Percentiles rank a stretch among this genome's conserved stretches.
Evolutionary conservation across 2,113 vertebrate genomes (phyloP).

Genomic region (Forbesichthys papilliferus): DNA sequence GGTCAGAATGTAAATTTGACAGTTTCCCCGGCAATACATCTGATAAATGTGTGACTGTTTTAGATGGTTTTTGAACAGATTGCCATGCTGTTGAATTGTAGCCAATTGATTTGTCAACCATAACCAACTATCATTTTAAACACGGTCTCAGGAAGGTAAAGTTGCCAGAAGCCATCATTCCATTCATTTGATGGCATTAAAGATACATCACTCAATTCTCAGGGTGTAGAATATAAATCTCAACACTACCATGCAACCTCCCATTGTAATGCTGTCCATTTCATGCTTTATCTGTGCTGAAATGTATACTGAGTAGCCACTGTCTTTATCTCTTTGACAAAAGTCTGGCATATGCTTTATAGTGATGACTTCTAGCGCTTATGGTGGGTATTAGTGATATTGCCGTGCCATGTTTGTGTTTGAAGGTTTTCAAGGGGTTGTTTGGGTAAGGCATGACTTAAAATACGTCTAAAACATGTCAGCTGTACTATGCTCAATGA

Average conservation of each 20-base stretch:
- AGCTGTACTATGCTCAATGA: too few species aligned
- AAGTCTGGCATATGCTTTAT: slow-evolving; percentile 21
- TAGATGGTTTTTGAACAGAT: slow-evolving; percentile 33
- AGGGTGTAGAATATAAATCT: not conserved
- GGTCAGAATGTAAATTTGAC: slow-evolving; percentile 23
- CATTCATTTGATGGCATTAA: slow-evolving; percentile 2
- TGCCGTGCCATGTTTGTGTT: not conserved
- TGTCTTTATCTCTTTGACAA: slow-evolving; percentile 15
- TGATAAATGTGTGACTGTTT: not conserved
- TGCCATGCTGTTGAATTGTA: slow-evolving; percentile 21
- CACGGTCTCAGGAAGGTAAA: not conserved
- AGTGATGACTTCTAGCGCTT: slow-evolving; percentile 9
- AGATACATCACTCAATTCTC: not conserved
- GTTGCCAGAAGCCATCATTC: not conserved
- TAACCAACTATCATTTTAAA: slow-evolving; percentile 4
- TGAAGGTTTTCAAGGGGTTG: not conserved
- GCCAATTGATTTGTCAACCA: slow-evolving; percentile 21
- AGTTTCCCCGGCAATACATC: slow-evolving; percentile 1
- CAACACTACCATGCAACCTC: not conserved
- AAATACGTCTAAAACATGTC: not conserved
- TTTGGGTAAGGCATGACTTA: not conserved
- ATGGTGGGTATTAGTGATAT: not conserved
- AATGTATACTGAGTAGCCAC: slow-evolving; percentile 12
- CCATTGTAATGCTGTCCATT: not conserved
- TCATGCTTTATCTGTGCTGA: slow-evolving; percentile 1